Conservation (phyloP, 1,140 invertebrate genomes). For the Wiebesia pumilae region DNA sequence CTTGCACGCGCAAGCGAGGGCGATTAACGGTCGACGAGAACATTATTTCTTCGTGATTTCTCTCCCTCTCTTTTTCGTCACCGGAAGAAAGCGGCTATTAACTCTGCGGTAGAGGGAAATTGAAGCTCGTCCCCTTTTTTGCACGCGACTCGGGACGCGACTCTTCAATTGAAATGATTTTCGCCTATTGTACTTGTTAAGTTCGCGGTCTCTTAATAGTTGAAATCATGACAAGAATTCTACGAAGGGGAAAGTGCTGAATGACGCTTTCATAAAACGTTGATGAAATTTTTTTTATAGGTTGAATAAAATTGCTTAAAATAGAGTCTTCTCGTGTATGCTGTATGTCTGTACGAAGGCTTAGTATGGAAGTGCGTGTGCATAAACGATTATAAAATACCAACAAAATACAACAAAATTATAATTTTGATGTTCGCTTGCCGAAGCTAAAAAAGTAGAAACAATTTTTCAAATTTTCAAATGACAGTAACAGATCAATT, state of each 20-base stretch:
- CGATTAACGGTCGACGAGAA: slow-evolving; percentile 27
- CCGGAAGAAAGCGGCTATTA: slow-evolving; percentile 31
- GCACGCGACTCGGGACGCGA: background rate
- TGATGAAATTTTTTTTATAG: no score
- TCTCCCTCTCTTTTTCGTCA: background rate
- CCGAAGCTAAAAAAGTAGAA: no score
- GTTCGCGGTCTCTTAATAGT: background rate
- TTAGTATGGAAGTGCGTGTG: no score
- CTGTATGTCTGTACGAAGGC: no score
- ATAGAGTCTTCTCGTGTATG: no score
- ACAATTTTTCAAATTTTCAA: no score
- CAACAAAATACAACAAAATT: no score
- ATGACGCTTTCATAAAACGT: no score
- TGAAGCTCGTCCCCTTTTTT: background rate
- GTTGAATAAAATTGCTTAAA: no score
- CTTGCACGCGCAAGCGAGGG: background rate
- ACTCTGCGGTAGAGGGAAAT: slow-evolving; percentile 18
- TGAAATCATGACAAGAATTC: background rate
- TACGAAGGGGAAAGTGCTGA: background rate
- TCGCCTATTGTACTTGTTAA: background rate
- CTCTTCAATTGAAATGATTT: background rate
- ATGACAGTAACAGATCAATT: no score
- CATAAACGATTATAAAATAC: no score
- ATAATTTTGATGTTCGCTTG: no score
- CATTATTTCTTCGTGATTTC: slow-evolving; percentile 18